Base-by-base conservation (phyloP, 2,888 invertebrate species). In the Tortrix viridana region DNA sequence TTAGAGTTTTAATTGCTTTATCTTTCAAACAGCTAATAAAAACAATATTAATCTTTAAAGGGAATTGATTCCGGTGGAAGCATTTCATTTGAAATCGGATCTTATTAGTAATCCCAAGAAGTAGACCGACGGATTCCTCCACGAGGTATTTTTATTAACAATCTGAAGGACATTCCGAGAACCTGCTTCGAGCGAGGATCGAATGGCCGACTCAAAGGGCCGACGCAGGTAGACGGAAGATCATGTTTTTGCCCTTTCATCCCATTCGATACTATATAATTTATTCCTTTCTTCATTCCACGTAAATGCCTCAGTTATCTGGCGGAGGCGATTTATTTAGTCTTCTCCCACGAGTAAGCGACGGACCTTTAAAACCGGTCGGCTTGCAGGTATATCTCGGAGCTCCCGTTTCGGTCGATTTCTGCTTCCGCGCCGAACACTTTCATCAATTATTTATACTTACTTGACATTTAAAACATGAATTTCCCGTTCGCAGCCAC, bases 391-490 rank as follows among this genome's bases (percentile, higher is more conserved):
- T 80, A 78, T 77, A 80, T 78, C 80, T 75, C 74, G 72, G 73
- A 73, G 76, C 76, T 74, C 69, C 71, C 75, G 81, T 80, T 77
- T 79, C 80, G 81, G 81, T 83, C 79, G 82, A 84, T 84, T 85
- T 82, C 81, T 78, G 82, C 81, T 84, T 85, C 84, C 84, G 81
- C 80, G 74, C 76, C 74, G 73, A 74, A 74, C 76, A 71, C 63
- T 81, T 81, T 82, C 80, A 85, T 86, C 80, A 82, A 84, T 86
- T 85, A 85, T 84, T 83, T 82, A 82, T 82, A 79, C 73, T 71
- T 69, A 71, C 74, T 83, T 83, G 80, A 78, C 78, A 84, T 84
- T 78, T 73, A 78, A 78, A 83, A 74, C 32, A 32, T 32, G 64
- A 64, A 68, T 67, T 74, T 76, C 76, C 74, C 73, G 74, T 68